Base-by-base conservation (phyloP, 2,888 invertebrate species). In the Parapristionchus giblindavisi region DNA sequence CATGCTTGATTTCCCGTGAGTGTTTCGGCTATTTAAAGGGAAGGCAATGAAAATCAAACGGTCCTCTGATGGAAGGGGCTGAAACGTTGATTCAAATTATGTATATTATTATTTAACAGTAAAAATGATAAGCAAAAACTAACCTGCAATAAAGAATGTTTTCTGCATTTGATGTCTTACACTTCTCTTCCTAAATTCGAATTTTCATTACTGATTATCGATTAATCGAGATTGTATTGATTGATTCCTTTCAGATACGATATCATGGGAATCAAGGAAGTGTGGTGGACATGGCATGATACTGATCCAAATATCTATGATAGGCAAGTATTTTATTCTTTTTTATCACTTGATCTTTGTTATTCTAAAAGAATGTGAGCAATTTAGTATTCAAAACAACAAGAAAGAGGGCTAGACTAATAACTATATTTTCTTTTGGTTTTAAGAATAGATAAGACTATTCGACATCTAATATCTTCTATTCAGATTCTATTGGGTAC, bases 281-380 rank as follows among this genome's bases (percentile, higher is more conserved):
- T 93, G 24, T 93, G 93, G 89, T 94, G 93, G 93, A 92, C 93
- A 1, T 94, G 94, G 94, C 93, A 94, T 82, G 90, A 90, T 83
- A 90, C 90, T 2, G 90, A 91, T 77, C 90, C 90, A 38, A 91
- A 90, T 85, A 89, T 90, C 76, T 90, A 87, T 79, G 81, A 83
- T 40, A 54, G 77, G 77, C 77, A 17, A 36, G 70, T 36, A 29
- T 32, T 17, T 65, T 14, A 6, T 43, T 8, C 8, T 11, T 17
- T 65, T 8, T 8, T n/a, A 65, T 32, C 43, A 43, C 43, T 43
- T 43, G 8, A 14, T 43, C 43, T 17, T 43, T 8, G 17, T 43
- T 17, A 43, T 17, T 14, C 8, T 43, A 43, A 43, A 14, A 43
- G 17, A 14, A 14, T 43, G 17, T 17, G 43, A 43, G 43, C 17